Conservation (phyloP, 2,797 vertebrate species). For the Anomalospiza imberbis region DNA sequence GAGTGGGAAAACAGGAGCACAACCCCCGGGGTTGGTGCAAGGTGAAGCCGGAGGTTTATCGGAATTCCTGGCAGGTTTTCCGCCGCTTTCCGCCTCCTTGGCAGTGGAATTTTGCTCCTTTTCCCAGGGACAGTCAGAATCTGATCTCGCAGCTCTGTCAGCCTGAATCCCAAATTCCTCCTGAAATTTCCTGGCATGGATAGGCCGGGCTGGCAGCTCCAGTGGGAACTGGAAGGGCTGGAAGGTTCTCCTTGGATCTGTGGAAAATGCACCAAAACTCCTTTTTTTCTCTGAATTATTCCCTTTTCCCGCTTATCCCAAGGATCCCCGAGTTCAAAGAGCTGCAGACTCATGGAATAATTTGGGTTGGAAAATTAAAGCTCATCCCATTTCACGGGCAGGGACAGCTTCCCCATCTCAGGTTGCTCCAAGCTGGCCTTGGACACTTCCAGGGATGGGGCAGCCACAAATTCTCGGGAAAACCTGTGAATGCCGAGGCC, state of each 20-base stretch:
- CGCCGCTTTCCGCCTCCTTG: neutral
- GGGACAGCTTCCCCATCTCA: neutral
- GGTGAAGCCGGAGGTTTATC: neutral
- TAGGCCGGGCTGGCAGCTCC: neutral
- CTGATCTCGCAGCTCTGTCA: conserved; percentile 5
- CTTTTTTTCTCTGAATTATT: neutral
- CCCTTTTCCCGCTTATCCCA: neutral
- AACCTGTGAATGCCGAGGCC: accelerated
- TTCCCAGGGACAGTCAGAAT: neutral
- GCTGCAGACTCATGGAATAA: neutral
- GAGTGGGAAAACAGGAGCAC: neutral
- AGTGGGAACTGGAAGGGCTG: neutral
- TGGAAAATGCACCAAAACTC: neutral
- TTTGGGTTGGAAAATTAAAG: neutral
- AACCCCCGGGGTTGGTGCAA: neutral
- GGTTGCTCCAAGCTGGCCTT: neutral
- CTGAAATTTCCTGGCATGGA: conserved; percentile 1
- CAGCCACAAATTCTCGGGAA: neutral
- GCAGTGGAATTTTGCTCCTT: neutral
- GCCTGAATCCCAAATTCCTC: neutral
- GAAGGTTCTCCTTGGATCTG: neutral
- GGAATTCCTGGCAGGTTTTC: conserved; percentile 2
- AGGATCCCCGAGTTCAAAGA: neutral
- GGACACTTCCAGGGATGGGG: neutral
- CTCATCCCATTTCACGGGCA: neutral